Evolutionary conservation across 2,888 invertebrate species (phyloP).

Genomic region (Mythimna lalbum): DNA sequence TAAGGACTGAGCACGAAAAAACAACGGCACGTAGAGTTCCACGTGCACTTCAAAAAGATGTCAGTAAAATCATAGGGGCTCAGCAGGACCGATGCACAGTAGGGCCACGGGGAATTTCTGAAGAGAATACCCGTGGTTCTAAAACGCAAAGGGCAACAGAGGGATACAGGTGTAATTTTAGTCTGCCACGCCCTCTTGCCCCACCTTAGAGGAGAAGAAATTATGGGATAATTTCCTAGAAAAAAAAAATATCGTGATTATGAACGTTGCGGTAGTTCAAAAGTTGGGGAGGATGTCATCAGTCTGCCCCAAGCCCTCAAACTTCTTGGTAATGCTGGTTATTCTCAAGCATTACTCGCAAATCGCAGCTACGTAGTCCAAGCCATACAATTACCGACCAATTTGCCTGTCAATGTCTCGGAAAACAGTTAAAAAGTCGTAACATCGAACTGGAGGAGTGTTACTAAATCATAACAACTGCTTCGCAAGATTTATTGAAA

Average conservation of each 20-base stretch:
- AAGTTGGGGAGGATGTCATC: conserved; percentile 1
- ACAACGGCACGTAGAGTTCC: too few species aligned
- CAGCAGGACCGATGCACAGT: too few species aligned
- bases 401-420: conserved; percentile 49
- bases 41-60: too few species aligned
- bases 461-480: conserved; percentile 57
- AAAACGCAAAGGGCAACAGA: too few species aligned
- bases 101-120: too few species aligned
- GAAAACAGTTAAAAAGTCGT: conserved; percentile 48
- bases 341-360: not conserved
- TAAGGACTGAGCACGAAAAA: too few species aligned
- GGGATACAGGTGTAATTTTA: too few species aligned
- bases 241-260: not conserved
- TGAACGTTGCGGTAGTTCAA: not conserved
- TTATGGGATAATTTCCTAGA: too few species aligned
- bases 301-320: conserved; percentile 21
- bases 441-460: conserved; percentile 29
- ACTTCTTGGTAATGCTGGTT: conserved; percentile 13
- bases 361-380: conserved; percentile 28
- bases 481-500: conserved; percentile 58
- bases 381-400: conserved; percentile 46
- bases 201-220: too few species aligned
- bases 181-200: too few species aligned
- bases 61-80: too few species aligned
- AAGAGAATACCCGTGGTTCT: too few species aligned